Evolutionary conservation across 2,113 vertebrate species (phyloP).

Genomic region (Sapajus apella): DNA sequence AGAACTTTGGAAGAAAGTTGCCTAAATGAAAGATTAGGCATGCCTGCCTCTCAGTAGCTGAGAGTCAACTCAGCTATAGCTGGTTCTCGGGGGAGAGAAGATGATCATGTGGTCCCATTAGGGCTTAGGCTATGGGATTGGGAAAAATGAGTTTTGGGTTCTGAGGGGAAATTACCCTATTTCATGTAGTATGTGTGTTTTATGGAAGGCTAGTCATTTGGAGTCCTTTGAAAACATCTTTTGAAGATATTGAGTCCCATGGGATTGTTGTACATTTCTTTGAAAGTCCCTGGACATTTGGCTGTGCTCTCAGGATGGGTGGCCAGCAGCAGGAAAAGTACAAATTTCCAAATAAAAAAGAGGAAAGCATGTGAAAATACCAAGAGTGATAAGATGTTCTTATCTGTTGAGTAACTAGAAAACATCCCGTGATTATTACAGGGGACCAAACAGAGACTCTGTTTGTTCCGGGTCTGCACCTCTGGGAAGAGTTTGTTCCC

Average conservation of each 20-base stretch:
- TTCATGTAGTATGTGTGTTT: not conserved
- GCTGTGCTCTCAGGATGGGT: not conserved
- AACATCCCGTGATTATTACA: conserved; percentile 78
- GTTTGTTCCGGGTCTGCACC: conserved; percentile 47
- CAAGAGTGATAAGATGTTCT: conserved; percentile 79
- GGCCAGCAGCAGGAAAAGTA: conserved; percentile 6
- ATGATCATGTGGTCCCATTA: not conserved
- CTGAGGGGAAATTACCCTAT: not conserved
- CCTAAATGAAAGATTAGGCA: not conserved
- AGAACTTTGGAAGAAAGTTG: not conserved
- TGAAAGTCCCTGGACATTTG: conserved; percentile 37
- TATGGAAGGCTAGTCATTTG: not conserved
- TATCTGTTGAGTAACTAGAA: conserved; percentile 75
- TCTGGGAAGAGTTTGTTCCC: not conserved
- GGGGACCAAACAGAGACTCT: conserved; percentile 68
- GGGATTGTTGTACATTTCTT: conserved; percentile 13
- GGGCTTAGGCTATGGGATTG: not conserved
- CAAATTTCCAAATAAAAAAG: conserved; percentile 68
- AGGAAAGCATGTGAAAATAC: conserved; percentile 79
- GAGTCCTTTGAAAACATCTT: conserved; percentile 18
- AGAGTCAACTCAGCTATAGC: not conserved
- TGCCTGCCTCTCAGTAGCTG: not conserved
- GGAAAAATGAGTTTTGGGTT: conserved; percentile 33
- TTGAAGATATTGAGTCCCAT: not conserved
- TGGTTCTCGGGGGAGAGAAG: not conserved